Percentiles rank a stretch among this genome's conserved stretches.
phyloP scores from a whole-genome alignment of 2,797 vertebrate species.

The Sebastes cheni region DNA sequence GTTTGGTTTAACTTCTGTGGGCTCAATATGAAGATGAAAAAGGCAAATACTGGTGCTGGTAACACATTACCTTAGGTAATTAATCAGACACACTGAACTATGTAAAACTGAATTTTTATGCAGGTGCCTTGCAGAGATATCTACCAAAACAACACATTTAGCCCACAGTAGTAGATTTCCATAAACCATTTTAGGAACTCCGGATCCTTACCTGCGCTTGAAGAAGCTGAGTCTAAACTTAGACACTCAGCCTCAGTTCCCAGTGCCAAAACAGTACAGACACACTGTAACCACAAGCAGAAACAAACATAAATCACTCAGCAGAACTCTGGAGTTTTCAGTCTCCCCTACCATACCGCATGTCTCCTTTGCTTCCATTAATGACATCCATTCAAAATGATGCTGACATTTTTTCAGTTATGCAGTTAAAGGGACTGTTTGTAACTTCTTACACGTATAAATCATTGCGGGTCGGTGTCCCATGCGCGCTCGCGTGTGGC shows the following conservation, averaged over 20 bases:
- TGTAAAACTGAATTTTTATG: neutral
- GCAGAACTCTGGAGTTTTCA: neutral
- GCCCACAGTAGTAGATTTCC: neutral
- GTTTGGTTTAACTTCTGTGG: neutral
- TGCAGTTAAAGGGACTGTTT: neutral
- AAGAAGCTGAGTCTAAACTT: neutral
- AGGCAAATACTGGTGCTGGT: neutral
- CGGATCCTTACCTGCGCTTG: neutral
- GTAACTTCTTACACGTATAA: too few species aligned
- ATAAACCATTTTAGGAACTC: neutral
- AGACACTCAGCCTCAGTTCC: neutral
- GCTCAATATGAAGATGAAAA: neutral
- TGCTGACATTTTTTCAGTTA: neutral
- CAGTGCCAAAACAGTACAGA: neutral
- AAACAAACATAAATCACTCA: neutral
- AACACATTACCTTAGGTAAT: neutral
- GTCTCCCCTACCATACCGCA: neutral
- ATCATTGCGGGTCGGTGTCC: too few species aligned
- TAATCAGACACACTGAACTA: neutral
- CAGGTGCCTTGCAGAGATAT: neutral
- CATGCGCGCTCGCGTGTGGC: too few species aligned
- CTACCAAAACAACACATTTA: constrained; percentile 14
- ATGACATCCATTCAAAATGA: constrained; percentile 10
- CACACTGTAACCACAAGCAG: neutral
- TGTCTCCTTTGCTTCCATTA: constrained; percentile 1